Evolutionary conservation across 2,113 vertebrate genomes (phyloP).

Genomic region (Vidua macroura): DNA sequence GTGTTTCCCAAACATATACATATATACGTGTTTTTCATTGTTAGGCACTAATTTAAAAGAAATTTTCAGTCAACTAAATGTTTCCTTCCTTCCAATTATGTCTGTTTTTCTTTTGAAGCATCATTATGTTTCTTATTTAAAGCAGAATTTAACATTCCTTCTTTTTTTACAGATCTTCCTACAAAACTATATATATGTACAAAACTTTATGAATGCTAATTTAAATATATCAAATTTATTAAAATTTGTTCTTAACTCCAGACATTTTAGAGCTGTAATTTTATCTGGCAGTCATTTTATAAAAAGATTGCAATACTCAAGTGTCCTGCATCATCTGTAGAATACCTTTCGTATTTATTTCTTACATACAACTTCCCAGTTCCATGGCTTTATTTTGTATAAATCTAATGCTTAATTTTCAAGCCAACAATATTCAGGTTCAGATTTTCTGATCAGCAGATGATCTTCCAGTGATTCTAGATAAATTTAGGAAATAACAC

Average conservation of each 20-base stretch:
- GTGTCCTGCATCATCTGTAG: not conserved
- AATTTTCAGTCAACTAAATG: not conserved
- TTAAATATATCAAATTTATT: not conserved
- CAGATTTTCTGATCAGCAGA: not conserved
- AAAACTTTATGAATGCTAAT: not conserved
- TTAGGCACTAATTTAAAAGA: not conserved
- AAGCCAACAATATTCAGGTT: not conserved
- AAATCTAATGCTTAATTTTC: not conserved
- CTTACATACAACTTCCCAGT: not conserved
- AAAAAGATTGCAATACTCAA: not conserved
- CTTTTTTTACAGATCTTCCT: not conserved
- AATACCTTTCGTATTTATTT: not conserved
- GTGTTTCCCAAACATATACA: not conserved
- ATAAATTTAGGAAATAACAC: not conserved
- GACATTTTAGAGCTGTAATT: not conserved
- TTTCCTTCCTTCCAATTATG: not conserved
- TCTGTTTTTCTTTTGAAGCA: not conserved
- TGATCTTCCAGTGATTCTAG: not conserved
- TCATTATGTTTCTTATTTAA: not conserved
- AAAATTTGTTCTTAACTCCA: not conserved
- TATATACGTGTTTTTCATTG: not conserved
- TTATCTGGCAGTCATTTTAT: not conserved
- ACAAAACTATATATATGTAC: not conserved
- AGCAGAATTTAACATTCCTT: not conserved
- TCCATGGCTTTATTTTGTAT: not conserved